Base-by-base conservation (phyloP, 1,140 invertebrate species). In the Ceratina australensis region DNA sequence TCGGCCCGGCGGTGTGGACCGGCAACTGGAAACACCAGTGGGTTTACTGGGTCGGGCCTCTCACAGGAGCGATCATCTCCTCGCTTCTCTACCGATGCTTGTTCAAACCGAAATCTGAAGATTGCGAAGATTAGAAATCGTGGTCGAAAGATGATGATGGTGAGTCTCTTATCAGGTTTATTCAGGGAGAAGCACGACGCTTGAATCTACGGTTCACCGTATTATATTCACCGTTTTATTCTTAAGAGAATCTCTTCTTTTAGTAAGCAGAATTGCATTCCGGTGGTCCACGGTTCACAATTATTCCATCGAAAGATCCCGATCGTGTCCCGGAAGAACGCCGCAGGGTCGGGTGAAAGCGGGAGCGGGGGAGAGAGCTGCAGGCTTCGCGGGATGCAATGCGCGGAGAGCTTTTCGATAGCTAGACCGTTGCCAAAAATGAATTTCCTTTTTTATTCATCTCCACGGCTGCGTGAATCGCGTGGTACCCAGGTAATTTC, bases 1-100 rank as follows among this genome's bases (percentile, higher is more conserved):
- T 97, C 59, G 96, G 93, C 1, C 96, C 96, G 0, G 96, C 96
- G 0, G 81, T 97, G 7, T 94, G 96, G 86, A 95, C 95, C 60
- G 93, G 93, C 2, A 90, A 93, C 59, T 98, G 96, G 94, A 76
- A 85, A 0, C 59, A 93, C 63, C 96, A 97, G 79, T 98, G 96
- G 96, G 93, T 97, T 0, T 92, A 78, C 61, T 92, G 91, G 91
- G 33, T 92, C 15, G 91, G 89, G 10, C 91, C 91, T 0, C 56
- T 91, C 0, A 12, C 16, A 2, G 91, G 90, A 0, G 15, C 88
- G 0, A 1, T 87, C 0, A 18, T 90, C 0, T 75, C 85, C 7
- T 78, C 88, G 2, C 1, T 87, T 1, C 49, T 90, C 1, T 92
- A 92, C 61, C 87, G 83, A 33, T 83, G 64, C 0, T 1, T 88